Evolutionary conservation across 2,888 invertebrate species (phyloP).

Genomic region (Matsumyia berberina): DNA sequence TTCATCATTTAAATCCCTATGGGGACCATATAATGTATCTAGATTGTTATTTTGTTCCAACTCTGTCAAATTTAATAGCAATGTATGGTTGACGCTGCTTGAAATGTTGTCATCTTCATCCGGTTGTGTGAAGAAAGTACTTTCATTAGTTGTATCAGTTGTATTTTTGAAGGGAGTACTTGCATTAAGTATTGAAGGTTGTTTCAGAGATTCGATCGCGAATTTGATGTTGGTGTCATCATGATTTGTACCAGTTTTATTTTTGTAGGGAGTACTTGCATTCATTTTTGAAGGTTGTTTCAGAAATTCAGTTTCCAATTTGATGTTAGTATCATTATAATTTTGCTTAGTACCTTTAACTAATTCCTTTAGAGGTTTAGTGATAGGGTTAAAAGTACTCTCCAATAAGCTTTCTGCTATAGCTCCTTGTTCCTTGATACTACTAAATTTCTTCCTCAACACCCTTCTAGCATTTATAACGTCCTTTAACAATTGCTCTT

Average conservation of each 20-base stretch:
- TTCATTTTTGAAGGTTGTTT: no score
- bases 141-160: no score
- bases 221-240: no score
- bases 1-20: slow-evolving; percentile 9
- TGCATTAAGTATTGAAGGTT: no score
- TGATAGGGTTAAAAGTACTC: no score
- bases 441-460: background rate
- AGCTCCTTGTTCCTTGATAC: background rate
- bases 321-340: no score
- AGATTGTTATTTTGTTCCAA: slow-evolving; percentile 21
- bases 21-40: slow-evolving; percentile 8
- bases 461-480: background rate
- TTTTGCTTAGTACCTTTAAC: slow-evolving; percentile 3
- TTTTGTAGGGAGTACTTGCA: no score
- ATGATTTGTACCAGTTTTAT: no score
- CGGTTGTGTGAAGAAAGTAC: background rate
- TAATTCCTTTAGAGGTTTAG: slow-evolving; percentile 21
- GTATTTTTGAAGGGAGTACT: no score
- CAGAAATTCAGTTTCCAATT: no score
- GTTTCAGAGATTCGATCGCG: no score
- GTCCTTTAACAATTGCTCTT: background rate
- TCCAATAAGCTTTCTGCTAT: no score
- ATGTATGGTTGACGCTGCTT: background rate
- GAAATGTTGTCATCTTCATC: background rate
- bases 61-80: background rate